Percentiles rank a stretch among this genome's conserved stretches.
Evolutionary conservation across 2,113 vertebrate species (phyloP).

Genomic region (Triplophysa siluroides): DNA sequence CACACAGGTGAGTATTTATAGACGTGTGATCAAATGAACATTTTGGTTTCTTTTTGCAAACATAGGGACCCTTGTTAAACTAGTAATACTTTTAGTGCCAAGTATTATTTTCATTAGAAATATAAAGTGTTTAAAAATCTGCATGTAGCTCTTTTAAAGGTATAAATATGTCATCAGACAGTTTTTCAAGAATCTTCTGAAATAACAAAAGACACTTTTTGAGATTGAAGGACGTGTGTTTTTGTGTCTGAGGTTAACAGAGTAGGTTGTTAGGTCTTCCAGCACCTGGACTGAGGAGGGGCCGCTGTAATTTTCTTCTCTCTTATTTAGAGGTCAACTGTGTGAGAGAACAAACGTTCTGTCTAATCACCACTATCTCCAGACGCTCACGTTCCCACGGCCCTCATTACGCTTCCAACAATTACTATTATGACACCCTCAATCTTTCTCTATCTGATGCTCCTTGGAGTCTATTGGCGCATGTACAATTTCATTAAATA

Average conservation of each 20-base stretch:
- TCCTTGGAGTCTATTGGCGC: background rate
- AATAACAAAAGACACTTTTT: no score
- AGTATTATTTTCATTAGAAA: no score
- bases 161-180: background rate
- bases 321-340: slow-evolving; percentile 25
- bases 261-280: slow-evolving; percentile 12
- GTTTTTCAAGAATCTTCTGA: no score
- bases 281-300: slow-evolving; percentile 23
- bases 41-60: no score
- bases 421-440: background rate
- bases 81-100: no score
- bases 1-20: slow-evolving; percentile 79
- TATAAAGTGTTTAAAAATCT: no score
- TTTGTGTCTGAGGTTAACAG: background rate
- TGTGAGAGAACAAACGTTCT: background rate
- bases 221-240: background rate
- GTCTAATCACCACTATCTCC: slow-evolving; percentile 16
- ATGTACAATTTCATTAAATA: no score
- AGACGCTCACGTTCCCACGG: slow-evolving; percentile 17
- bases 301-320: slow-evolving; percentile 28
- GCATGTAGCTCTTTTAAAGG: no score
- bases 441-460: background rate
- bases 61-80: no score
- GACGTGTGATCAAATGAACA: background rate
- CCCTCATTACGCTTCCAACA: background rate